A percentile compares a stretch with the other conserved stretches of the same genome.
These are phyloP conservation scores for Phalanger gymnotis DNA, from an alignment of 2,797 vertebrate genomes.

Conservation along the genomic window DNA sequence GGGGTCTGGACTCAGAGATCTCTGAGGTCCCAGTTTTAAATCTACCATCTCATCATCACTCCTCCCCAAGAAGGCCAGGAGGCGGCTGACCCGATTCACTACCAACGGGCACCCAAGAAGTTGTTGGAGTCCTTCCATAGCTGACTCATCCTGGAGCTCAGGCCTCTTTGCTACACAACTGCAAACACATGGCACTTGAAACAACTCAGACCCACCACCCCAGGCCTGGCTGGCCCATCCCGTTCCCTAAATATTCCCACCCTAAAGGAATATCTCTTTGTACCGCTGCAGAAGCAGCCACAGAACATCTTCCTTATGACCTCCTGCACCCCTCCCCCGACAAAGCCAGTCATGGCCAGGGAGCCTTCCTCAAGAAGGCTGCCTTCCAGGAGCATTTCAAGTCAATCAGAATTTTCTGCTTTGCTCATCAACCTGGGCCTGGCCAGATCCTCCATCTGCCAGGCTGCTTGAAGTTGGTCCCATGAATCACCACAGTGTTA, in stretches of 20 bases:
- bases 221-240: not conserved
- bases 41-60: not conserved
- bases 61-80: not conserved
- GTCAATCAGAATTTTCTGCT: constrained; percentile 71
- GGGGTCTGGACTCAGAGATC: not conserved
- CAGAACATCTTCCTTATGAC: not conserved
- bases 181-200: not conserved
- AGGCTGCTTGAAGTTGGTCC: constrained; percentile 71
- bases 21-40: not conserved
- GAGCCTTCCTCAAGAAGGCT: constrained; percentile 8
- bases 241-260: not conserved
- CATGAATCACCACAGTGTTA: constrained; percentile 26
- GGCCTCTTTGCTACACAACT: not conserved
- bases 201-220: not conserved
- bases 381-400: constrained; percentile 25
- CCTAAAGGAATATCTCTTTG: not conserved
- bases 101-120: not conserved
- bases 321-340: not conserved
- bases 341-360: not conserved
- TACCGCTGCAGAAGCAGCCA: not conserved
- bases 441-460: constrained; percentile 72
- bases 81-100: not conserved
- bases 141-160: not conserved
- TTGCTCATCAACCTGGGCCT: not conserved
- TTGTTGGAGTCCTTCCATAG: not conserved